Evolutionary conservation across 1,140 invertebrate species (phyloP), one percentile per base, ranked within the genome.

Genomic region (Drosophila ficusphila): DNA sequence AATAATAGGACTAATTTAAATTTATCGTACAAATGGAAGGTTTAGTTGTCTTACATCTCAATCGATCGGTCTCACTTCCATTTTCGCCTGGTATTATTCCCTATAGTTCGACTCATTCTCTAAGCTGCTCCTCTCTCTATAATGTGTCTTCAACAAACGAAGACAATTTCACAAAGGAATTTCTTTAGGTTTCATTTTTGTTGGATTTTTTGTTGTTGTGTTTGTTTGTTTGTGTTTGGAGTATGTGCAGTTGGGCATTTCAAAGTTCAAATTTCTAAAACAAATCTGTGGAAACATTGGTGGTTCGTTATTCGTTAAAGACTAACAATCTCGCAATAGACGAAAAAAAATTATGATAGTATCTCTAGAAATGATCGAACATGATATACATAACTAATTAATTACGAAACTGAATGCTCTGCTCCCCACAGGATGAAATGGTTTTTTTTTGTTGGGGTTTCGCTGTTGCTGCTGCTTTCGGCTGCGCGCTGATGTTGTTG

Each of bases 261-360:
- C 18, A 27, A 51, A 67, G 64, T 51, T 39, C 31, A 41, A 39
- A 51, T 31, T 67, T 52, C 57, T 29, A 42, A 72, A 72, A 72
- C 41, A 70, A 36, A 71, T 52, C 48, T 72, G 38, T 21, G 39
- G 12, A 61, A 71, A 46, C 33, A 9, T 38, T 71, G 34, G 34
- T 71, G 34, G 34, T 58, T 44, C 23, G 19, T 41, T 64, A 38
- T 21, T 54, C 42, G 42, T 51, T 49, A 71, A 67, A 62, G 58
- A 71, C 79, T 83, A 83, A 83, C 76, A 83, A 83, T 83, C 81
- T 86, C 76, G 44, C 29, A 54, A 60, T 47, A 74, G 47, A 76
- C 49, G 52, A 57, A 79, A 68, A 64, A 82, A 73, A 61, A 42
- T 36, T 38, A 58, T 57, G 36, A 33, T 69, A 56, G 53, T 72